Evolutionary conservation across 2,888 invertebrate genomes (phyloP).

Genomic region (Oegoconia quadripuncta): DNA sequence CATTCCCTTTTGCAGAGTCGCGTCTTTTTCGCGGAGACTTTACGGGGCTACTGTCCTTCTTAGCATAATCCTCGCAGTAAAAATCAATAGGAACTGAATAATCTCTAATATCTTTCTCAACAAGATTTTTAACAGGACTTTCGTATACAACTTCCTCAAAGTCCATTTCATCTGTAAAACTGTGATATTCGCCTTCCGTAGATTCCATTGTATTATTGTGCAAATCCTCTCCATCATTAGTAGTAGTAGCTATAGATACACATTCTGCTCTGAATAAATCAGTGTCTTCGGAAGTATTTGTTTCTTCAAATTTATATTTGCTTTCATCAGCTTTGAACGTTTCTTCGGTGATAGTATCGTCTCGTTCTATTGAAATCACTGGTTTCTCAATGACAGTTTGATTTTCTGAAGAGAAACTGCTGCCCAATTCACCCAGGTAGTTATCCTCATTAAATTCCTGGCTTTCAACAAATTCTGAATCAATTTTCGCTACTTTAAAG

Average conservation of each 20-base stretch:
- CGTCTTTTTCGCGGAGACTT: slow-evolving; percentile 46
- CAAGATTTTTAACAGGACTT: slow-evolving; percentile 67
- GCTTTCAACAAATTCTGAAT: slow-evolving; percentile 57
- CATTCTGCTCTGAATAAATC: slow-evolving; percentile 32
- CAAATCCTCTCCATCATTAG: slow-evolving; percentile 23
- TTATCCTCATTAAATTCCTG: slow-evolving; percentile 70
- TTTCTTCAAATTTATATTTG: background rate
- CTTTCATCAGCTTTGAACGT: background rate
- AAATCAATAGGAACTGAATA: slow-evolving; percentile 68
- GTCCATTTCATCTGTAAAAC: slow-evolving; percentile 59
- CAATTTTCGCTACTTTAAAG: slow-evolving; percentile 38
- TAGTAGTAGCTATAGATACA: slow-evolving; percentile 22
- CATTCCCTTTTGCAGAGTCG: slow-evolving; percentile 29
- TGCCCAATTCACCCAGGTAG: slow-evolving; percentile 54
- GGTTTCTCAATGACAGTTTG: slow-evolving; percentile 48
- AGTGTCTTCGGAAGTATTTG: background rate
- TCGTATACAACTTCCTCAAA: slow-evolving; percentile 57
- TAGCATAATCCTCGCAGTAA: slow-evolving; percentile 61
- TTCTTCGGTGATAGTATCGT: slow-evolving; percentile 48
- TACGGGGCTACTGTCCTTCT: slow-evolving; percentile 37
- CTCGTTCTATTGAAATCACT: slow-evolving; percentile 14
- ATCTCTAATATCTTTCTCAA: slow-evolving; percentile 70
- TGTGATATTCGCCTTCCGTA: slow-evolving; percentile 69
- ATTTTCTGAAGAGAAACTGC: slow-evolving; percentile 52
- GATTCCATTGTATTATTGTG: slow-evolving; percentile 39